Base-by-base conservation (phyloP, 92 coral and sea anemone species). In the Pocillopora grandis region DNA sequence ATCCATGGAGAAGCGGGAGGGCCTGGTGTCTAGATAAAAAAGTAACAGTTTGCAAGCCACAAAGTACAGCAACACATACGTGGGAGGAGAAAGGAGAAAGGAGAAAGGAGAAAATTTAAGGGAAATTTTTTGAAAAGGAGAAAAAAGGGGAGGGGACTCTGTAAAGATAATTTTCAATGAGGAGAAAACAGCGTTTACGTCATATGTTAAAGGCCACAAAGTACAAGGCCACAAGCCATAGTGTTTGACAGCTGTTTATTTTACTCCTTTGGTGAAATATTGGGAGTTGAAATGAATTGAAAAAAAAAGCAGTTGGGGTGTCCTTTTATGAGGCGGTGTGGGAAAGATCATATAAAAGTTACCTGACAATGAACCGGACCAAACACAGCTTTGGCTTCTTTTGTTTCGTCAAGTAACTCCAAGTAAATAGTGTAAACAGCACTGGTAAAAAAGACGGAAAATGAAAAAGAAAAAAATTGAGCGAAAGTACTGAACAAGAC, bases 1-100 rank as follows among this genome's bases (percentile, higher is more conserved):
- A 93, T 91, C 90, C 89, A 89, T 59, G 95, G 95, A 65, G 94
- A 70, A 18, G 90, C 88, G 19, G 97, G 97, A 62, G 91, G 92
- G 71, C 97, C 97, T 72, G 97, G 97, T 70, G 92, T 84, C 97
- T 93, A 72, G 9, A 35, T 33, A 3, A 48, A 58, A 17, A 16
- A 14, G 21, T 8, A 4, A 42, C 4, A 42, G 52, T 42, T 42
- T 74, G 62, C 15, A 16, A 48, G 61, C 11, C 10, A 12, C 21
- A 21, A 9, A 10, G 61, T 21, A 58, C 14, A 58, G 62, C 19
- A 12, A 59, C 19, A 59, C 62, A 59, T 12, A 3, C 52, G 8
- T 7, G 52, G 4, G 52, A 7, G 52, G 52, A 42, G 52, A 42
- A 42, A 42, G 7, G 6, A 19, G 52, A 42, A 42, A 42, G 7